phyloP scores from a whole-genome alignment of 2,888 invertebrate species.

The Monochamus alternatus region DNA sequence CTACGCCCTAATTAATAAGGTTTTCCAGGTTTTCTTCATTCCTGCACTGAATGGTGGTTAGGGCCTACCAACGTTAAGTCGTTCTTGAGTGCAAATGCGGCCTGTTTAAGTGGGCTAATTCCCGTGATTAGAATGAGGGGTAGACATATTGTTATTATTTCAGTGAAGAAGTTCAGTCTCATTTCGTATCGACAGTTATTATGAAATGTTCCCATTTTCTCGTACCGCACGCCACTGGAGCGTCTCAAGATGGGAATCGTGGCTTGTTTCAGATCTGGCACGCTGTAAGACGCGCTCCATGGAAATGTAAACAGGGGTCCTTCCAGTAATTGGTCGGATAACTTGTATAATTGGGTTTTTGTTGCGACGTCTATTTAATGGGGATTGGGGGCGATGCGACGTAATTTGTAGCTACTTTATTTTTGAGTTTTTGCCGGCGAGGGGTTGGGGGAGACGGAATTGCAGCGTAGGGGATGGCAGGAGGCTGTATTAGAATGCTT shows the following conservation, averaged over 20 bases:
- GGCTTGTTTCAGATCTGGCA: slow-evolving; percentile 58
- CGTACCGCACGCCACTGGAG: slow-evolving; percentile 28
- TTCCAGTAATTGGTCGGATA: slow-evolving; percentile 62
- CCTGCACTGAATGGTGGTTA: too few species aligned
- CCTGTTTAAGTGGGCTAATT: too few species aligned
- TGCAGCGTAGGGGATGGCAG: neutral
- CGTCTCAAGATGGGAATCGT: slow-evolving; percentile 41
- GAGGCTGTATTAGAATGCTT: neutral
- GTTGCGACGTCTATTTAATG: slow-evolving; percentile 53
- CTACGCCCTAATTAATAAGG: too few species aligned
- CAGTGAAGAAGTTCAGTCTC: too few species aligned
- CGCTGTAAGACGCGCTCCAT: slow-evolving; percentile 50
- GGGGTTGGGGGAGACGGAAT: neutral
- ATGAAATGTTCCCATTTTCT: neutral
- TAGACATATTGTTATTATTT: too few species aligned
- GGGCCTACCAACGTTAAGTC: too few species aligned
- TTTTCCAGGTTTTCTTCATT: too few species aligned
- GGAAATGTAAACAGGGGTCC: slow-evolving; percentile 58
- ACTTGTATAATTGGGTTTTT: slow-evolving; percentile 63
- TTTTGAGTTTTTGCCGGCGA: slow-evolving; percentile 15
- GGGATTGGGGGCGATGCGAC: slow-evolving; percentile 24
- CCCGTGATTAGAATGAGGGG: too few species aligned
- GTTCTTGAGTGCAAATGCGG: too few species aligned
- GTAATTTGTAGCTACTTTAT: slow-evolving; percentile 24
- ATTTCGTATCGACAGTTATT: too few species aligned